These are phyloP conservation scores for Stegana nigrithorax DNA, from an alignment of 2,888 invertebrate genomes.

Conservation along the genomic window DNA sequence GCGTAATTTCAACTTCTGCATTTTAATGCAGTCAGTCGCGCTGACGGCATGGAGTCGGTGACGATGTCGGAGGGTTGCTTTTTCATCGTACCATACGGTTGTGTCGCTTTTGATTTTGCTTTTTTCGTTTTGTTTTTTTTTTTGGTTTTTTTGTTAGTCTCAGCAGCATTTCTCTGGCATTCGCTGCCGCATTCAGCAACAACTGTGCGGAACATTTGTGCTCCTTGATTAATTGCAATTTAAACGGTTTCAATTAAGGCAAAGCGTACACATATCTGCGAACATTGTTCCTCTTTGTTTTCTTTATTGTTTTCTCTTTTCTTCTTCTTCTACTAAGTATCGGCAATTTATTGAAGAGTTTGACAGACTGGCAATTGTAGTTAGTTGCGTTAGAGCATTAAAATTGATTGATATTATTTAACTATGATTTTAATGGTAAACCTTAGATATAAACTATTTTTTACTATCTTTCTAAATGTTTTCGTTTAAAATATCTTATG, in stretches of 20 bases:
- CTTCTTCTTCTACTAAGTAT: no score
- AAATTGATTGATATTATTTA: no score
- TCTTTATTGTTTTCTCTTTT: no score
- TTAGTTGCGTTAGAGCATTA: no score
- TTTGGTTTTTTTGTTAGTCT: no score
- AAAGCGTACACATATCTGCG: background rate
- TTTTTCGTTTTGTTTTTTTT: background rate
- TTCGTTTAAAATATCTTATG: no score
- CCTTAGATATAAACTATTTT: no score
- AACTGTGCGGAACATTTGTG: conserved; percentile 54
- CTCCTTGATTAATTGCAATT: conserved; percentile 66
- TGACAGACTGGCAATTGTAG: no score
- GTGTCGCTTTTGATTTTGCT: conserved; percentile 20
- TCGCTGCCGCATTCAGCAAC: conserved; percentile 58
- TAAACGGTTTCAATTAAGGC: conserved; percentile 66
- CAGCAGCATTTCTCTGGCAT: conserved; percentile 29
- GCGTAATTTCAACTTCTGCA: conserved; percentile 43
- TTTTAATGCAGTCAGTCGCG: conserved; percentile 27
- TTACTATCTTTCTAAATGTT: no score
- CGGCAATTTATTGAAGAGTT: background rate
- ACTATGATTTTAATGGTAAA: no score
- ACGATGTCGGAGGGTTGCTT: background rate
- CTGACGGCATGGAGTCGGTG: conserved; percentile 9
- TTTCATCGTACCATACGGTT: background rate
- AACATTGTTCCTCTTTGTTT: no score